phyloP scores from a whole-genome alignment of 1,140 invertebrate species.

The Catajapyx aquilonaris region DNA sequence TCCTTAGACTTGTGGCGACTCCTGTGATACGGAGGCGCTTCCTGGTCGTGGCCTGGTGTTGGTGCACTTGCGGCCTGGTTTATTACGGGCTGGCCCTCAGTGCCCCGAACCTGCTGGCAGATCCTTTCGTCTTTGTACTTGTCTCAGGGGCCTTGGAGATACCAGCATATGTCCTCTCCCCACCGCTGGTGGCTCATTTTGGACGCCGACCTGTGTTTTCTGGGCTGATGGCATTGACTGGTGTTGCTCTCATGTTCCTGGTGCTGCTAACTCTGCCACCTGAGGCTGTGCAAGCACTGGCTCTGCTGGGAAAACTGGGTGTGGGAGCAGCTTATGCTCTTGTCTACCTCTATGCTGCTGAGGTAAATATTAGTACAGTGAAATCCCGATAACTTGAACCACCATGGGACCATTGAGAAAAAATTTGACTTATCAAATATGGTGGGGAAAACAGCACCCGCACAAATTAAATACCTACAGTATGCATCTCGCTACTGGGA shows the following conservation, averaged over 20 bases:
- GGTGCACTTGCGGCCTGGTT: constrained; percentile 12
- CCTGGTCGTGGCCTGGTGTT: constrained; percentile 9
- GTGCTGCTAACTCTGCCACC: too few relatives aligned
- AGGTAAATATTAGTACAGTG: too few relatives aligned
- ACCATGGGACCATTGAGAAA: too few relatives aligned
- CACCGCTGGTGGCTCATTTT: constrained; percentile 10
- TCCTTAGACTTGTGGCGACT: too few relatives aligned
- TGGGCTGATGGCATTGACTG: constrained; percentile 10
- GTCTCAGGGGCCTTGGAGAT: constrained; percentile 12
- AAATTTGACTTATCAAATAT: too few relatives aligned
- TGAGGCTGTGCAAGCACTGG: constrained; percentile 11
- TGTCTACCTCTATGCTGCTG: constrained; percentile 25
- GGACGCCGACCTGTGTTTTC: constrained; percentile 11
- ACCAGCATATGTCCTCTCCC: constrained; percentile 12
- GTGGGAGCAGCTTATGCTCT: constrained; percentile 22
- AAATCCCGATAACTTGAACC: too few relatives aligned
- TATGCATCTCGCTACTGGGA: too few relatives aligned
- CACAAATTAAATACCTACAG: too few relatives aligned
- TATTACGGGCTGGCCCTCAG: constrained; percentile 15
- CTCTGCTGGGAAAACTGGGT: constrained; percentile 22
- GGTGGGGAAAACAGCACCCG: too few relatives aligned
- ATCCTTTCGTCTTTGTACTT: constrained; percentile 11
- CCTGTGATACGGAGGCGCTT: constrained; percentile 9
- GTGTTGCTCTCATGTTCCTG: constrained; percentile 8
- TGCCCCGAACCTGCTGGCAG: constrained; percentile 11